Evolutionary conservation across 2,113 vertebrate species (phyloP), one percentile per base, ranked within the genome.

Genomic region (Pitta sordida): DNA sequence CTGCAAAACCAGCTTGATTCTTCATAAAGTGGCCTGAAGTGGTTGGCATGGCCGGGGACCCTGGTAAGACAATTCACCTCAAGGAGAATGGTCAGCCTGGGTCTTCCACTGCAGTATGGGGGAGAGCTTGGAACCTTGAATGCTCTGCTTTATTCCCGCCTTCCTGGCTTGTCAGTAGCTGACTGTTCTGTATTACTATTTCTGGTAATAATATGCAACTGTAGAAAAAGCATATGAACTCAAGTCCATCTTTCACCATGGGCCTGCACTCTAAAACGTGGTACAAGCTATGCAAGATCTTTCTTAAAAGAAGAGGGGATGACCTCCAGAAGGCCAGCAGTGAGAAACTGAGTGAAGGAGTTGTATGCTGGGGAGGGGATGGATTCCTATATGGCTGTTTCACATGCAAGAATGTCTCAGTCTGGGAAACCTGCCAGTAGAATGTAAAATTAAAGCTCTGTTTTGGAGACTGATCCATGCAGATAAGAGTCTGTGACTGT

Each of bases 371-470:
- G 90, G 60, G n/a, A 95, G 64, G 64, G 52, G 24, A 93, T 63
- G 32, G 92, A 88, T 94, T 96, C 91, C 88, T 96, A 16, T 67
- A 93, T 1, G 48, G 48, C 91, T 94, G 32, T 81, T 96, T 94
- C 95, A 86, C 90, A 94, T 90, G 80, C 93, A 94, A 81, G 92
- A 96, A 94, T 94, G 95, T 94, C 92, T 80, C 70, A 63, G n/a
- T 88, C 96, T 92, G 95, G 95, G 96, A 96, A 95, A 81, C 2
- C 3, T 90, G 95, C 93, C 96, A 96, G 86, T 86, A 78, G 94
- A 91, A 93, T 90, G 75, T 91, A 91, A 96, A 96, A 96, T 86
- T 94, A 88, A 94, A 96, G 86, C 92, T 93, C 94, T 96, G 95
- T 95, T 95, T 91, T 88, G 76, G 68, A 83, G 92, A 18, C 92